Base-by-base conservation (phyloP, 1,140 invertebrate species). In the Bombus sibiricus region DNA sequence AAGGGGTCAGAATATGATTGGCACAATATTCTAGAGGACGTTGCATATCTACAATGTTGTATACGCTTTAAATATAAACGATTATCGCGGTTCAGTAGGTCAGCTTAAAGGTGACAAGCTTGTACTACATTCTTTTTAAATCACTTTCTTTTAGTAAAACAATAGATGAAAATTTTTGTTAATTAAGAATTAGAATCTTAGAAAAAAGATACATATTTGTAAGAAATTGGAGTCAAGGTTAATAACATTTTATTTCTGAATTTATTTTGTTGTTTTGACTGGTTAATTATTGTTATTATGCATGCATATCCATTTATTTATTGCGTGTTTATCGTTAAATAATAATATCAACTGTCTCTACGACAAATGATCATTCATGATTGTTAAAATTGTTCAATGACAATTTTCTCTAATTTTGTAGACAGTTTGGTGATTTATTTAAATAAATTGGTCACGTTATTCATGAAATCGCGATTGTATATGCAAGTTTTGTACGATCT, bases 1-100 rank as follows among this genome's bases (percentile, higher is more conserved):
- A 43, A 53, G 71, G 83, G 77, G 83, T 71, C 82, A 41, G 47
- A 59, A 76, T 85, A 87, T 87, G 86, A 87, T 87, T 87, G 83
- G 72, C 81, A 77, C 41, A 76, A 83, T 73, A 53, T 81, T 57
- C n/a, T 53, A 47, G 57, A 80, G 78, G 78, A 85, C 69, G 59
- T 74, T 68, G 71, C 59, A 68, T 39, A 81, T 85, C 59, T 59
- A 81, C 41, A 85, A 53, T 53, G 77, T 81, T 74, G 13, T 66
- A 57, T n/a, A 12, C 28, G 71, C 34, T 79, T 85, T 75, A 81
- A 85, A 81, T 85, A 81, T 81, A 59, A 81, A 74, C 59, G 57
- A 81, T 81, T 81, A 81, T 85, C 69, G 34, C 25, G 43, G 76
- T 72, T 84, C 76, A 71, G 39, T 84, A 84, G 83, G 83, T 72